Evolutionary conservation across 1,140 invertebrate species (phyloP).

Genomic region (Ephestia elutella): DNA sequence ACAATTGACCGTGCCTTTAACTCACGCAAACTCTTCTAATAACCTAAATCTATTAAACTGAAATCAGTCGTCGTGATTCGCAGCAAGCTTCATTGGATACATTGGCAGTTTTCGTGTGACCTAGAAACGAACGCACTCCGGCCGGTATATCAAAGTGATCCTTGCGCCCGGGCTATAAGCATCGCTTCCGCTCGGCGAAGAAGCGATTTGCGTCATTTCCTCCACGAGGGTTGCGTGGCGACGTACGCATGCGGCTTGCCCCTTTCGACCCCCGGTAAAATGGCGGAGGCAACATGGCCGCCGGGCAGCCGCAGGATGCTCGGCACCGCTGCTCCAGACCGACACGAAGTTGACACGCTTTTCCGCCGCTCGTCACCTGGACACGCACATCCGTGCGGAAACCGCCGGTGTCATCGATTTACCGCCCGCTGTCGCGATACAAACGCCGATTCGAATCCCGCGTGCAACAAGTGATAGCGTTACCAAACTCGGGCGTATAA

Average conservation of each 20-base stretch:
- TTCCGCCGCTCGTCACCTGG: conserved; percentile 45
- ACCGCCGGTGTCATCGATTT: conserved; percentile 46
- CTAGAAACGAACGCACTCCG: conserved; percentile 59
- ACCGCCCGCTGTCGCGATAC: conserved; percentile 34
- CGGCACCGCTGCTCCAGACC: conserved; percentile 54
- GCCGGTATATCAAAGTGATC: conserved; percentile 33
- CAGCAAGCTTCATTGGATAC: conserved; percentile 58
- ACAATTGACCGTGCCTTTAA: too few relatives aligned
- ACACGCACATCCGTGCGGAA: conserved; percentile 43
- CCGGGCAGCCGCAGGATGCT: conserved; percentile 68
- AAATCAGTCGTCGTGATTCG: conserved; percentile 57
- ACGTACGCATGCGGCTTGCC: conserved; percentile 70
- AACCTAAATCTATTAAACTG: conserved; percentile 48
- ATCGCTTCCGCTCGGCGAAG: conserved; percentile 28
- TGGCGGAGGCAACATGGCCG: conserved; percentile 69
- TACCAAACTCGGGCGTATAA: conserved; percentile 37
- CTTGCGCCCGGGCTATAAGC: conserved; percentile 40
- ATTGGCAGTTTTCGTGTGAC: conserved; percentile 50
- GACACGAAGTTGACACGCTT: conserved; percentile 55
- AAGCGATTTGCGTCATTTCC: conserved; percentile 56
- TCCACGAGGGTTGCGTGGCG: conserved; percentile 53
- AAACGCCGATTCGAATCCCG: conserved; percentile 33
- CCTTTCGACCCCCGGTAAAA: conserved; percentile 66
- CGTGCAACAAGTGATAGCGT: conserved; percentile 69
- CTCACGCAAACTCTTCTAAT: conserved; percentile 20